Evolutionary conservation across 2,888 invertebrate species (phyloP).

Genomic region (Macroteleia sp.): DNA sequence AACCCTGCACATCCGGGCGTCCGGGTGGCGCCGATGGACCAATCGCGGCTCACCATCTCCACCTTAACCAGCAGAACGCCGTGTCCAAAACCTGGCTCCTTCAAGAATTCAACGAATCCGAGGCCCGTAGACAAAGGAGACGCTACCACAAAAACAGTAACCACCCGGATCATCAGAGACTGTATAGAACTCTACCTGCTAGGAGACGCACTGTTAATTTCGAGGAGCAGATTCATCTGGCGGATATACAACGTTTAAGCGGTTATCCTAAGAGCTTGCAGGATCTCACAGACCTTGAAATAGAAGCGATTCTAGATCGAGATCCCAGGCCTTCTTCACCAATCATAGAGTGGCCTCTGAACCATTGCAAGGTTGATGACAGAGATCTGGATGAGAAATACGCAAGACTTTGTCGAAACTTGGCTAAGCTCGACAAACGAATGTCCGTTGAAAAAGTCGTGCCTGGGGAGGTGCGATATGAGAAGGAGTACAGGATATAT

Average conservation of each 20-base stretch:
- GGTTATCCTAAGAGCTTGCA: slow-evolving; percentile 77
- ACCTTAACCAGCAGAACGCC: neutral
- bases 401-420: slow-evolving; percentile 72
- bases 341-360: slow-evolving; percentile 24
- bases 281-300: slow-evolving; percentile 78
- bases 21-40: slow-evolving; percentile 9
- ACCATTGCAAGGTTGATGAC: slow-evolving; percentile 45
- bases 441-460: slow-evolving; percentile 71
- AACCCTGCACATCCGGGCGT: slow-evolving; percentile 10
- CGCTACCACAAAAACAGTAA: neutral
- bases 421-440: slow-evolving; percentile 72
- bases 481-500: slow-evolving; percentile 81
- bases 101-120: slow-evolving; percentile 15
- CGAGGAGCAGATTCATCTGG: slow-evolving; percentile 68
- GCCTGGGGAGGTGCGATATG: slow-evolving; percentile 82
- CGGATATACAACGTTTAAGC: slow-evolving; percentile 67
- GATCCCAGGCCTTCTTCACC: slow-evolving; percentile 64
- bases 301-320: slow-evolving; percentile 77
- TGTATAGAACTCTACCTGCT: slow-evolving; percentile 75
- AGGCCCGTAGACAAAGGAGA: neutral
- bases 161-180: slow-evolving; percentile 33
- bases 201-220: slow-evolving; percentile 71
- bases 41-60: slow-evolving; percentile 2
- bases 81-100: slow-evolving; percentile 28
- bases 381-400: slow-evolving; percentile 72